Base-by-base conservation (phyloP, 2,888 invertebrate species). In the Creontiades dilutus region DNA sequence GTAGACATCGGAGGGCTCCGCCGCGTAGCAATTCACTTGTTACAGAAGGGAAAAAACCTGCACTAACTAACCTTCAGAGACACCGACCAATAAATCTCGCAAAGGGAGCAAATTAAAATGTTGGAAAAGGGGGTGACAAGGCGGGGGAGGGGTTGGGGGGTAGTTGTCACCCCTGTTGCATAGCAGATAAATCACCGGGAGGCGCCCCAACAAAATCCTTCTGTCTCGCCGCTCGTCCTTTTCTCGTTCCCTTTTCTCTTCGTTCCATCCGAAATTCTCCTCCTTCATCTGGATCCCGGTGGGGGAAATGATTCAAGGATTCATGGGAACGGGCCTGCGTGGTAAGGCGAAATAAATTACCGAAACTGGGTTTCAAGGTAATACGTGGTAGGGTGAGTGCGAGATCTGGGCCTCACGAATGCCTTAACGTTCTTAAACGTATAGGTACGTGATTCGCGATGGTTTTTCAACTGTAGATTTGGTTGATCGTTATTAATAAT, bases 81-180 rank as follows among this genome's bases (percentile, higher is more conserved):
- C 52, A 48, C 48, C 27, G 82, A 52, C 48, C 47, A 23, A 82
- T 82, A 82, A 82, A 82, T 82, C 82, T 82, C 82, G 82, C 52
- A 52, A 82, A 55, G 82, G 82, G 82, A 82, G 82, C 82, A 82
- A 82, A 82, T 82, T 82, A 82, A 82, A 82, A 82, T 82, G 82
- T 82, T 55, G 52, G 47, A 55, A 55, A 52, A 82, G 27, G 82
- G 82, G 80, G 19, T 52, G 52, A 27, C 23, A 48, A n/a, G n/a
- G 80, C 16, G 47, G 13, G 27, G 46, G 27, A 2, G 47, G 7
- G 48, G 47, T 9, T 4, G 19, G 82, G 27, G 82, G 82, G 68
- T 68, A 68, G 68, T 68, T 68, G 68, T 68, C 68, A 68, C 68
- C 68, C 68, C 68, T 68, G 68, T 68, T 68, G 68, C 68, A 68